phyloP scores from a whole-genome alignment of 2,113 vertebrate species.

The Herpetotheres cachinnans region DNA sequence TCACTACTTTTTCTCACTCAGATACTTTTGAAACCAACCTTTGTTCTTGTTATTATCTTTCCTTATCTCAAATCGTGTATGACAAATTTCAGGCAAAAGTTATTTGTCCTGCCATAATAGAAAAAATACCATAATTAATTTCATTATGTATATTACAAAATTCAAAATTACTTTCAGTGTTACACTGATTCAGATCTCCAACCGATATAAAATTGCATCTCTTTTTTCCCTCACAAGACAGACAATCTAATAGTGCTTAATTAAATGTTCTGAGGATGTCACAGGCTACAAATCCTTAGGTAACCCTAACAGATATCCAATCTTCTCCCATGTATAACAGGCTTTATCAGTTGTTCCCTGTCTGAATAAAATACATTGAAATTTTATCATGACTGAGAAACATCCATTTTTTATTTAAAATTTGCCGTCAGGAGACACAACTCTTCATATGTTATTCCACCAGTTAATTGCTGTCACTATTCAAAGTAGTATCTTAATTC shows the following conservation, averaged over 20 bases:
- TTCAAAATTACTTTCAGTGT: neutral
- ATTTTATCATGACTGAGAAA: neutral
- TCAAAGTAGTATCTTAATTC: neutral
- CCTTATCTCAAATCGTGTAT: neutral
- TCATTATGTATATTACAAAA: neutral
- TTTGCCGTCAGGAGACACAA: neutral
- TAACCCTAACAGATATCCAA: neutral
- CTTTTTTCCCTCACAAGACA: neutral
- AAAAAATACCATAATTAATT: neutral
- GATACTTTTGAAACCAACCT: neutral
- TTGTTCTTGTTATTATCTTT: neutral
- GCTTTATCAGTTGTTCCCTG: neutral
- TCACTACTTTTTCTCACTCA: neutral
- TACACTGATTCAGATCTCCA: neutral
- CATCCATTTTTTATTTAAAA: neutral
- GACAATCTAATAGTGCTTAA: neutral
- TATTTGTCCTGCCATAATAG: neutral
- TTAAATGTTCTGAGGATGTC: neutral
- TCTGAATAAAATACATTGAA: neutral
- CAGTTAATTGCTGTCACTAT: neutral
- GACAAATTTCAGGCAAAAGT: neutral
- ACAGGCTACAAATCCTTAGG: neutral
- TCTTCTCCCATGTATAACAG: neutral
- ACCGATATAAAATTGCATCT: neutral
- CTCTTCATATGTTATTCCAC: neutral